A percentile compares a stretch with the other conserved stretches of the same genome.
Conservation (phyloP, 2,888 invertebrate genomes). For the Trichacis sp. region DNA sequence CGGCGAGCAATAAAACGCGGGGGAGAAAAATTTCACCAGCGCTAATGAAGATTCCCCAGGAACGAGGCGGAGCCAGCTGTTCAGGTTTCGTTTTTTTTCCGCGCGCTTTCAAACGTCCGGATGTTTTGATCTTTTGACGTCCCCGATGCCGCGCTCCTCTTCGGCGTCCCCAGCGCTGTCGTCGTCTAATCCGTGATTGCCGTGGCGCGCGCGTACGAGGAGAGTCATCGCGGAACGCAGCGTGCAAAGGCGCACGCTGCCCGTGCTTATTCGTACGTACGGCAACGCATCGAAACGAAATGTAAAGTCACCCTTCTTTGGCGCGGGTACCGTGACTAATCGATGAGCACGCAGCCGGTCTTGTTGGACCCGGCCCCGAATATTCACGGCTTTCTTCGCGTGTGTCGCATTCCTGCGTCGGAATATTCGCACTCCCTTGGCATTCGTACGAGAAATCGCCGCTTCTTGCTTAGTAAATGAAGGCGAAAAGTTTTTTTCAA, state of each 20-base stretch:
- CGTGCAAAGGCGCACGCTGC: conserved; percentile 41
- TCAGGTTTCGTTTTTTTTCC: conserved; percentile 26
- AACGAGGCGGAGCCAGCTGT: conserved; percentile 19
- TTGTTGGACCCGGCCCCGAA: conserved; percentile 52
- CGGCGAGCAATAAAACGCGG: no score
- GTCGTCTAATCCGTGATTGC: conserved; percentile 45
- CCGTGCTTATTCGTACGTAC: conserved; percentile 25
- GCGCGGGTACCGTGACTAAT: conserved; percentile 67
- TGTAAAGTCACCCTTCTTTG: conserved; percentile 59
- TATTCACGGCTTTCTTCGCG: conserved; percentile 46
- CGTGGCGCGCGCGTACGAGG: conserved; percentile 36
- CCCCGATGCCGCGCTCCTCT: conserved; percentile 37
- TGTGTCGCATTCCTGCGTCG: conserved; percentile 8
- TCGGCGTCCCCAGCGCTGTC: conserved; percentile 28
- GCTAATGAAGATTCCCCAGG: background rate
- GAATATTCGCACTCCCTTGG: background rate
- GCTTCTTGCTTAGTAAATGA: no score
- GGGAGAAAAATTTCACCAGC: no score
- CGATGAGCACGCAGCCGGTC: conserved; percentile 65
- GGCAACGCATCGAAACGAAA: conserved; percentile 53
- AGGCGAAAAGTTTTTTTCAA: no score
- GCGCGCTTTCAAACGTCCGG: conserved; percentile 25
- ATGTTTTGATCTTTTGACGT: conserved; percentile 42
- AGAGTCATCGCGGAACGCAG: conserved; percentile 42
- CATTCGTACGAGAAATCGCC: no score